A percentile compares a stretch with the other conserved stretches of the same genome.
phyloP scores from a whole-genome alignment of 2,797 vertebrate species.

The Leptatherina wallacei region DNA sequence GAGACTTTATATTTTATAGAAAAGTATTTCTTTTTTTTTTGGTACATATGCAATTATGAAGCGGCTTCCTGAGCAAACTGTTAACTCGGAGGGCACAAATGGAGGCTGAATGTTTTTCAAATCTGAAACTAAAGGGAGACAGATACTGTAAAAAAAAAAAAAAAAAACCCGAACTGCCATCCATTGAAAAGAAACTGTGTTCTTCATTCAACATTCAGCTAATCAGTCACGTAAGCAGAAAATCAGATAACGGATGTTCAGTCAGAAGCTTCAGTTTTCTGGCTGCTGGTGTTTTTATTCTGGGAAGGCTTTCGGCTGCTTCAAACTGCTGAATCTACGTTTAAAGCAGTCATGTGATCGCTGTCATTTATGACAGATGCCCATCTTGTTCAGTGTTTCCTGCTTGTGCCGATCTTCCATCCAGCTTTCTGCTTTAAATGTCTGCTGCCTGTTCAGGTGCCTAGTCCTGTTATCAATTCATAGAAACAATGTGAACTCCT shows the following conservation, averaged over 20 bases:
- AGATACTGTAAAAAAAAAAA: slow-evolving; percentile 5
- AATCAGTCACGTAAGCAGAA: slow-evolving; percentile 27
- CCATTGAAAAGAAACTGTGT: slow-evolving; percentile 26
- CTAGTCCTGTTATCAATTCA: slow-evolving; percentile 31
- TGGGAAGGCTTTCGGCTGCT: slow-evolving; percentile 59
- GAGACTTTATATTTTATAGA: neutral
- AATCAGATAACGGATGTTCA: slow-evolving; percentile 42
- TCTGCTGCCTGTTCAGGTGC: slow-evolving; percentile 56
- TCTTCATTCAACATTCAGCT: slow-evolving; percentile 32
- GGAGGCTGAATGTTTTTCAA: slow-evolving; percentile 35
- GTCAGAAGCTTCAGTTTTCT: slow-evolving; percentile 38
- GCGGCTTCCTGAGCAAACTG: slow-evolving; percentile 8
- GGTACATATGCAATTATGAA: neutral
- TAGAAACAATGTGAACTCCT: slow-evolving; percentile 13
- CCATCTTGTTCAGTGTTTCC: slow-evolving; percentile 77
- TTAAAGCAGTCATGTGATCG: slow-evolving; percentile 44
- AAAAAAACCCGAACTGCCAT: slow-evolving; percentile 5
- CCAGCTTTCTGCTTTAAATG: slow-evolving; percentile 74
- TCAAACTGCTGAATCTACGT: slow-evolving; percentile 47
- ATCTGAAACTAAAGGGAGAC: slow-evolving; percentile 22
- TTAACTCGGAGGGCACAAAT: slow-evolving; percentile 33
- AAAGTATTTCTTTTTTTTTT: neutral
- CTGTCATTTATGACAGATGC: slow-evolving; percentile 52
- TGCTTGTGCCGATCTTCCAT: slow-evolving; percentile 81
- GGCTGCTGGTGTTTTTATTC: slow-evolving; percentile 50